These are phyloP conservation scores for Apodemus sylvaticus DNA, from an alignment of 2,113 vertebrate species.

Conservation along the genomic window DNA sequence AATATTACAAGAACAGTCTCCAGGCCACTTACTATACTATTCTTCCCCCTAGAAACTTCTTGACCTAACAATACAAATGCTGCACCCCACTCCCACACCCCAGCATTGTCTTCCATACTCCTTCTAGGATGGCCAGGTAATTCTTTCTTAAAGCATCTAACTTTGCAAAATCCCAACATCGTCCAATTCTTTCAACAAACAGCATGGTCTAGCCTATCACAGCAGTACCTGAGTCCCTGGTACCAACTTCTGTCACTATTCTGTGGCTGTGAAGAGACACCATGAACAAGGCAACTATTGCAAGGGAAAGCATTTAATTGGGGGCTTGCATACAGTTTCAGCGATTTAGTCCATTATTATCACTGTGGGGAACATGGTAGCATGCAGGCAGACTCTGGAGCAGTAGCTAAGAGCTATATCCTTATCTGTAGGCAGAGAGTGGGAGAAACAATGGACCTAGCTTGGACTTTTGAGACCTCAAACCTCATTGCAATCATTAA, in stretches of 20 bases:
- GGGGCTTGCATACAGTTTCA: background rate
- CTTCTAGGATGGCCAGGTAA: background rate
- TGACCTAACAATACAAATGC: background rate
- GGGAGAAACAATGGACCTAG: background rate
- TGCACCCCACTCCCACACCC: background rate
- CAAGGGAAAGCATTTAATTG: background rate
- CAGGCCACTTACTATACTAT: background rate
- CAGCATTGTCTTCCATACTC: background rate
- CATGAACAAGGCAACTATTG: background rate
- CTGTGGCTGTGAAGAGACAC: background rate
- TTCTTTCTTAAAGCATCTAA: background rate
- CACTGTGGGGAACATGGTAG: background rate
- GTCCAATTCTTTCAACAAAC: background rate
- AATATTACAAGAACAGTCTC: background rate
- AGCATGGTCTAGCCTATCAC: background rate
- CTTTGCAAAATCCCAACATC: background rate
- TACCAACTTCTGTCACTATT: background rate
- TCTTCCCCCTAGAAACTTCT: background rate
- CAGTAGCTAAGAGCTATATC: background rate
- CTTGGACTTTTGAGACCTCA: background rate
- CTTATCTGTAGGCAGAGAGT: background rate
- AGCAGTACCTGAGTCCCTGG: background rate
- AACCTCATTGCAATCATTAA: background rate
- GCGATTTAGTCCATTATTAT: background rate
- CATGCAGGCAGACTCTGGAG: background rate